Evolutionary conservation across 1,140 invertebrate genomes (phyloP).

Genomic region (Hyles euphorbiae): DNA sequence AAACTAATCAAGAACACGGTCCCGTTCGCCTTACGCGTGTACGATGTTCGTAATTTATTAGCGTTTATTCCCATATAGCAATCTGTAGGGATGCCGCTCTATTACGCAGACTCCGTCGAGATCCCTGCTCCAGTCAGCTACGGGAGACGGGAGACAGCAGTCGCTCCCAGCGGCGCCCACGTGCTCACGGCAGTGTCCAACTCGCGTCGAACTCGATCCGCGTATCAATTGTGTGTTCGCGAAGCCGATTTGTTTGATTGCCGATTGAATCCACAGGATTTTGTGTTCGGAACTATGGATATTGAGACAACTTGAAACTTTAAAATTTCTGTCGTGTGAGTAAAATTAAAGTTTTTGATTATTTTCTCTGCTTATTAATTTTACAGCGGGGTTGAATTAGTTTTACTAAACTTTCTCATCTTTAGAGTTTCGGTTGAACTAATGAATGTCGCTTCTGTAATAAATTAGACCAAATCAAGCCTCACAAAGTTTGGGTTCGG

Average conservation of each 20-base stretch:
- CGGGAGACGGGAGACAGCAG: slow-evolving; percentile 50
- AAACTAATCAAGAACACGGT: slow-evolving; percentile 69
- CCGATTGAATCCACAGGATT: slow-evolving; percentile 28
- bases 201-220: slow-evolving; percentile 26
- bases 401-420: background rate
- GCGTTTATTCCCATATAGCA: slow-evolving; percentile 72
- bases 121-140: slow-evolving; percentile 65
- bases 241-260: slow-evolving; percentile 25
- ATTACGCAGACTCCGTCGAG: slow-evolving; percentile 73
- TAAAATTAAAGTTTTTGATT: slow-evolving; percentile 6
- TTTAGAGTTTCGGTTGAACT: slow-evolving; percentile 1
- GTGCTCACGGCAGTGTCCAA: slow-evolving; percentile 7
- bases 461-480: slow-evolving; percentile 15
- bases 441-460: slow-evolving; percentile 19
- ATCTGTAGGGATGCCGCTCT: slow-evolving; percentile 69
- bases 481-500: slow-evolving; percentile 25
- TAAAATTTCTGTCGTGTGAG: slow-evolving; percentile 21
- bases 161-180: slow-evolving; percentile 41
- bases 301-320: slow-evolving; percentile 30
- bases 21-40: slow-evolving; percentile 59
- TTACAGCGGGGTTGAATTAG: background rate
- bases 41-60: slow-evolving; percentile 72
- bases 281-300: slow-evolving; percentile 29
- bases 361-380: slow-evolving; percentile 8
- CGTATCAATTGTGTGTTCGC: slow-evolving; percentile 37